These are phyloP conservation scores for Pipa parva DNA, from an alignment of 2,113 vertebrate genomes.

Conservation along the genomic window DNA sequence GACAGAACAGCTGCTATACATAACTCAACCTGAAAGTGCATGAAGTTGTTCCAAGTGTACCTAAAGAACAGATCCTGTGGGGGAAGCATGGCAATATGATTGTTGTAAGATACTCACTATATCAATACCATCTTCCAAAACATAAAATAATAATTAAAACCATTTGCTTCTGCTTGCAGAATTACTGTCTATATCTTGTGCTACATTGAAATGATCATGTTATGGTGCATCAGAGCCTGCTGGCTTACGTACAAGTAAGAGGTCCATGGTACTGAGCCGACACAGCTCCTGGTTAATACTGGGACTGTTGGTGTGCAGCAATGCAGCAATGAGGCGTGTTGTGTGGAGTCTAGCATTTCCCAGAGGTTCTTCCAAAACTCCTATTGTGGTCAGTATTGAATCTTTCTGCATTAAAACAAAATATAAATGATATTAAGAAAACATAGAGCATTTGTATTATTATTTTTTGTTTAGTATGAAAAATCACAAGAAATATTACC, in stretches of 20 bases:
- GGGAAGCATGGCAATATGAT: not conserved
- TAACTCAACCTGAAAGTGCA: constrained; percentile 97
- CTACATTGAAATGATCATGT: no score
- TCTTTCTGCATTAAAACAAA: constrained; percentile 64
- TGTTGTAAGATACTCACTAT: not conserved
- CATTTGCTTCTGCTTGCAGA: no score
- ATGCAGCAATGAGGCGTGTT: constrained; percentile 82
- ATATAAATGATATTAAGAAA: not conserved
- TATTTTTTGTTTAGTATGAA: no score
- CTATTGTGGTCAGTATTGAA: constrained; percentile 89
- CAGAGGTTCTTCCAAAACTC: constrained; percentile 88
- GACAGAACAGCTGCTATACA: constrained; percentile 87
- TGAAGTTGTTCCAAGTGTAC: constrained; percentile 97
- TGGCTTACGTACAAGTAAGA: constrained; percentile 77
- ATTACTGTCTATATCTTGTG: no score
- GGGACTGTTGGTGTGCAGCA: constrained; percentile 82
- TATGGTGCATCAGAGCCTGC: not conserved
- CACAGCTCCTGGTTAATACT: constrained; percentile 89
- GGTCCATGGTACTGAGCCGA: constrained; percentile 80
- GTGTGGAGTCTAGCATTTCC: constrained; percentile 89
- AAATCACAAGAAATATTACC: no score
- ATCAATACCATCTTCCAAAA: no score
- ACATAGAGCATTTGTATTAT: no score
- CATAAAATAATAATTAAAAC: no score
- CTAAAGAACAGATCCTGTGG: constrained; percentile 93